Conservation (phyloP, 2,888 invertebrate species). For the Lepidocyrtoides sp. region DNA sequence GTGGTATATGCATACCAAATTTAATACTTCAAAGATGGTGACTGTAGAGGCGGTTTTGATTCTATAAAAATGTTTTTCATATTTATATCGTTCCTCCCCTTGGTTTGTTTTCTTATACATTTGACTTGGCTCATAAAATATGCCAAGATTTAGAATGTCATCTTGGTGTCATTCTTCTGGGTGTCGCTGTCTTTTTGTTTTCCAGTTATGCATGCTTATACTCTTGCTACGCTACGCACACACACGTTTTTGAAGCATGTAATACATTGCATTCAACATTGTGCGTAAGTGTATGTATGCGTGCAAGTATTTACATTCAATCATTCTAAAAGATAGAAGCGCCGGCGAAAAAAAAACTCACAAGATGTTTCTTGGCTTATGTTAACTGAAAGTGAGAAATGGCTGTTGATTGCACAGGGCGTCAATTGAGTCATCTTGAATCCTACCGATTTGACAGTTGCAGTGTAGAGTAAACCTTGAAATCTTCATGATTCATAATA, state of each 20-base stretch:
- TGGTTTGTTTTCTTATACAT: neutral
- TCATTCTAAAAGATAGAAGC: neutral
- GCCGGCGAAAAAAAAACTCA: neutral
- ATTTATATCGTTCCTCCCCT: neutral
- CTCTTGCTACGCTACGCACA: neutral
- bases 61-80: slow-evolving; percentile 19
- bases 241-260: neutral
- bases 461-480: slow-evolving; percentile 24
- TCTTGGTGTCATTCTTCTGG: slow-evolving; percentile 40
- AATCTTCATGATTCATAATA: neutral
- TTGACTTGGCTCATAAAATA: slow-evolving; percentile 37
- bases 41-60: slow-evolving; percentile 1
- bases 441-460: slow-evolving; percentile 64
- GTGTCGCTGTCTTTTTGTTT: neutral
- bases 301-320: slow-evolving; percentile 16
- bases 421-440: slow-evolving; percentile 81
- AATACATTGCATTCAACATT: neutral
- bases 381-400: slow-evolving; percentile 65
- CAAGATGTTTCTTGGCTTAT: slow-evolving; percentile 35
- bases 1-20: neutral
- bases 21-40: neutral
- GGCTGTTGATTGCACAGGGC: slow-evolving; percentile 78
- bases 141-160: slow-evolving; percentile 20
- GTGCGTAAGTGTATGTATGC: neutral
- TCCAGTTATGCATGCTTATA: neutral